Percentiles rank a stretch among this genome's conserved stretches.
Evolutionary conservation across 1,140 invertebrate genomes (phyloP).

Genomic region (Aleiodes sp.): DNA sequence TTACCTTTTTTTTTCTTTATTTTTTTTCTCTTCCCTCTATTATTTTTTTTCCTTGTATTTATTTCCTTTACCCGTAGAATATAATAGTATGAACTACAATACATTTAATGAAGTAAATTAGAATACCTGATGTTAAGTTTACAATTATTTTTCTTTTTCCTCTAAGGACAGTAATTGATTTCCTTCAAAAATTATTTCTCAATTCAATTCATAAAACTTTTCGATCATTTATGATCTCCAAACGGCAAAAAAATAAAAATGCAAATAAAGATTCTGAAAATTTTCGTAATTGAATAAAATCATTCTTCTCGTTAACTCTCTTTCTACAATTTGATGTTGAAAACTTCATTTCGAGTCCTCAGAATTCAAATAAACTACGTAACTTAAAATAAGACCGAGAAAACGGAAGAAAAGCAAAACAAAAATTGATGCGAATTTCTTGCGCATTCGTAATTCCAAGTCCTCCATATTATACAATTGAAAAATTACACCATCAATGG

Average conservation of each 20-base stretch:
- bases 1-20: background rate
- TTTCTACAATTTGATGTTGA: too few species aligned
- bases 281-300: background rate
- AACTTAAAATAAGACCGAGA: background rate
- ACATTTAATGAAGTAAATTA: background rate
- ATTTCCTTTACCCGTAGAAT: background rate
- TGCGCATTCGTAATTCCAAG: too few species aligned
- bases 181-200: background rate
- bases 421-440: too few species aligned
- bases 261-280: background rate
- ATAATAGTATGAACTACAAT: conserved; percentile 20
- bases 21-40: background rate
- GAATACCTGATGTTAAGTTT: background rate
- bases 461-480: background rate
- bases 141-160: background rate
- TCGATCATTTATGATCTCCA: too few species aligned
- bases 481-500: too few species aligned
- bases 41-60: background rate
- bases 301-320: background rate
- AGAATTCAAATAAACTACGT: too few species aligned
- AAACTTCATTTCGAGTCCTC: too few species aligned
- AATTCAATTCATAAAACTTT: background rate
- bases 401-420: too few species aligned
- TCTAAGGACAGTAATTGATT: background rate
- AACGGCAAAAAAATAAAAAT: background rate